These are phyloP conservation scores for Tetropium fuscum DNA, from an alignment of 2,888 invertebrate species.

Conservation along the genomic window DNA sequence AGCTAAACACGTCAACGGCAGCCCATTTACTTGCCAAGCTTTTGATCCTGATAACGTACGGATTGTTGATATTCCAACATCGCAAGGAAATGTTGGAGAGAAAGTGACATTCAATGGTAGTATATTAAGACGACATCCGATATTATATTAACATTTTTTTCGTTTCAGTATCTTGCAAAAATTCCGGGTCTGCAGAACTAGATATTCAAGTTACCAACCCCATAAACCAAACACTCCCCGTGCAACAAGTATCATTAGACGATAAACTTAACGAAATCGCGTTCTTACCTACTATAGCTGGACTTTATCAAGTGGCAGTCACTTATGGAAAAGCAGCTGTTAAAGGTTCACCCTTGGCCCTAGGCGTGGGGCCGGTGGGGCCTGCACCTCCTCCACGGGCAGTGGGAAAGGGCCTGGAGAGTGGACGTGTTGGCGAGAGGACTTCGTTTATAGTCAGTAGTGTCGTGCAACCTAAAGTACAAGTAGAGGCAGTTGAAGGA, in stretches of 20 bases:
- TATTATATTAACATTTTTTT: constrained; percentile 32
- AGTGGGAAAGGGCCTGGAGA: constrained; percentile 76
- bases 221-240: constrained; percentile 84
- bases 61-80: constrained; percentile 81
- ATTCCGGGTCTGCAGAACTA: constrained; percentile 86
- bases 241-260: constrained; percentile 79
- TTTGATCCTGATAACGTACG: constrained; percentile 89
- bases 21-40: constrained; percentile 94
- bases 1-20: constrained; percentile 90
- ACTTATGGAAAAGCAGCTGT: constrained; percentile 76
- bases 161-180: constrained; percentile 81
- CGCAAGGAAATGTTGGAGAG: constrained; percentile 84
- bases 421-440: constrained; percentile 78
- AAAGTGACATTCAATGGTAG: constrained; percentile 84
- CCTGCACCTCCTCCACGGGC: constrained; percentile 71
- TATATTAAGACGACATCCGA: background rate
- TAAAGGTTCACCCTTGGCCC: constrained; percentile 69
- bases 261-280: constrained; percentile 81
- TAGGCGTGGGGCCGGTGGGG: constrained; percentile 74
- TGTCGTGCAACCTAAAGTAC: constrained; percentile 74
- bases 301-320: constrained; percentile 75
- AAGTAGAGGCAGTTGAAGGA: constrained; percentile 68
- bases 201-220: constrained; percentile 91
- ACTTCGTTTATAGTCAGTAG: constrained; percentile 78
- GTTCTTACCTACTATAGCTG: constrained; percentile 87